Evolutionary conservation across 1,140 invertebrate genomes (phyloP).

Genomic region (Tetramorium alpestre): DNA sequence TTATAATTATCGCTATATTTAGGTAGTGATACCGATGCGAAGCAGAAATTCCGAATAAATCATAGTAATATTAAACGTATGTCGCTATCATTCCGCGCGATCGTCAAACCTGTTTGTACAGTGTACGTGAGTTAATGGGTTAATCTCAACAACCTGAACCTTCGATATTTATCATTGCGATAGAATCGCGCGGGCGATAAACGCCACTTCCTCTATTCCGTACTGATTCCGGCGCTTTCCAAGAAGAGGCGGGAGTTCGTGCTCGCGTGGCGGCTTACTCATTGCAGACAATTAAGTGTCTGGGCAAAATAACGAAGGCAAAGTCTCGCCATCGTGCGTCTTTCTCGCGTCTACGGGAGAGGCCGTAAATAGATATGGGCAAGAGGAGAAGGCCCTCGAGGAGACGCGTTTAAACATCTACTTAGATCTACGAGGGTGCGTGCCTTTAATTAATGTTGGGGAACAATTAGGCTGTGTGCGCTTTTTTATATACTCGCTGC

Average conservation of each 20-base stretch:
- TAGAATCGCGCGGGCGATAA: conserved; percentile 24
- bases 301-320: conserved; percentile 37
- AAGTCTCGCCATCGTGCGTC: conserved; percentile 30
- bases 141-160: neutral
- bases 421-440: conserved; percentile 17
- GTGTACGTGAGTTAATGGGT: conserved; percentile 5
- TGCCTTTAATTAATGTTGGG: conserved; percentile 38
- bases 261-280: conserved; percentile 38
- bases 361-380: conserved; percentile 40
- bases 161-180: conserved; percentile 13
- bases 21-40: neutral
- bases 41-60: neutral
- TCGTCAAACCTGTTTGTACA: conserved; percentile 22
- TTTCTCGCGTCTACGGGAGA: conserved; percentile 36
- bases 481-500: neutral
- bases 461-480: neutral
- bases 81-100: neutral
- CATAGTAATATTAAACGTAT: neutral
- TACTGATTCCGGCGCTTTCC: neutral
- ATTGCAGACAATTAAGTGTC: conserved; percentile 55
- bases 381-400: neutral
- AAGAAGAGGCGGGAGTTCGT: neutral
- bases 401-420: conserved; percentile 47
- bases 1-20: neutral
- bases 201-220: conserved; percentile 7